A percentile compares a stretch with the other conserved stretches of the same genome.
These are phyloP conservation scores for Bufo gargarizans DNA, from an alignment of 2,113 vertebrate genomes.

Conservation along the genomic window DNA sequence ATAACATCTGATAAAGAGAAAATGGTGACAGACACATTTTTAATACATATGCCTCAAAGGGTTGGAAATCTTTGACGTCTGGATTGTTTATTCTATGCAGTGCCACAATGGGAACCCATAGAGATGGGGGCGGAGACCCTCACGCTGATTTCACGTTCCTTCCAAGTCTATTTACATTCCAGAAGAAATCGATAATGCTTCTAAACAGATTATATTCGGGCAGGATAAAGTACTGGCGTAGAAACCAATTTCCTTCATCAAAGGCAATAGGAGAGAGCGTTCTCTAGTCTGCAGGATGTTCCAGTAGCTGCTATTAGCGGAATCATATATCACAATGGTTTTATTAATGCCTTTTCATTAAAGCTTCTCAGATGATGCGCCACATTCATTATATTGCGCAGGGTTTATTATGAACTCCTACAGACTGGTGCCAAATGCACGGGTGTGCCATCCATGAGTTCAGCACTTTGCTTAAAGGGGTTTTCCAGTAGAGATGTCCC, in stretches of 20 bases:
- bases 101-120: neutral
- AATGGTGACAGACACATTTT: neutral
- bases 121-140: neutral
- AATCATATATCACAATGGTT: slow-evolving; percentile 5
- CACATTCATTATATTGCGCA: neutral
- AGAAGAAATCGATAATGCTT: slow-evolving; percentile 16
- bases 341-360: slow-evolving; percentile 34
- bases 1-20: neutral
- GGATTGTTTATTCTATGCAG: neutral
- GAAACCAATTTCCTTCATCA: slow-evolving; percentile 41
- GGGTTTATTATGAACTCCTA: neutral
- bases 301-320: neutral
- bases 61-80: neutral
- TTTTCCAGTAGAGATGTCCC: no score
- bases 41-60: neutral
- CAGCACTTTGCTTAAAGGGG: neutral
- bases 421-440: neutral
- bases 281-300: slow-evolving; percentile 10
- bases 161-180: slow-evolving; percentile 26
- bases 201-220: slow-evolving; percentile 24
- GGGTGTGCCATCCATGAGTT: neutral
- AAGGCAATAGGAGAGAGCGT: slow-evolving; percentile 13
- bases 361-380: neutral
- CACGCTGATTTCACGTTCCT: neutral
- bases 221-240: slow-evolving; percentile 16